phyloP scores from a whole-genome alignment of 2,888 invertebrate species.

The Acronicta leporina region DNA sequence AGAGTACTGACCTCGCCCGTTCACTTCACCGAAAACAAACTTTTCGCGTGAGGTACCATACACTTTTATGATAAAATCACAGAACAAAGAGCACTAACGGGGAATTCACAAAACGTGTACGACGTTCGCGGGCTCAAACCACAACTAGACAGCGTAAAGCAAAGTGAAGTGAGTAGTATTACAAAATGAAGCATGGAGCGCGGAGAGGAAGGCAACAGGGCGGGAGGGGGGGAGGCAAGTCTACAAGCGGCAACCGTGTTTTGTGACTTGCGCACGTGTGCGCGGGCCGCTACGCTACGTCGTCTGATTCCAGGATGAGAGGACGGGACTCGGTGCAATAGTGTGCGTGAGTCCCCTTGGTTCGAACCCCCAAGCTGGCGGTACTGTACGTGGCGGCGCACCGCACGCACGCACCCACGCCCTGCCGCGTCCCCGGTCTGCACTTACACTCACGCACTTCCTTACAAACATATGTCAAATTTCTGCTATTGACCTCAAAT shows the following conservation, averaged over 20 bases:
- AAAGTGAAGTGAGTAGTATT: constrained; percentile 73
- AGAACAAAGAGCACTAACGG: constrained; percentile 72
- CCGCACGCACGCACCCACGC: constrained; percentile 27
- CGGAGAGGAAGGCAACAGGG: constrained; percentile 62
- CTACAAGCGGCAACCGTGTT: constrained; percentile 63
- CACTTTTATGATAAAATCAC: constrained; percentile 60
- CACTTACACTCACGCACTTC: constrained; percentile 10
- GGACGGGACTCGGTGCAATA: constrained; percentile 45
- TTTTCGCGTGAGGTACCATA: constrained; percentile 62
- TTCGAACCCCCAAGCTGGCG: constrained; percentile 44
- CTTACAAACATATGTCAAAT: constrained; percentile 1
- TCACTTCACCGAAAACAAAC: constrained; percentile 68
- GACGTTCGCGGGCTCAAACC: constrained; percentile 70
- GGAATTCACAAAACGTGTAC: constrained; percentile 63
- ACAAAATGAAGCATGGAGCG: constrained; percentile 73
- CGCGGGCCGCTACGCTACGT: constrained; percentile 62
- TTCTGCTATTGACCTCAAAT: neutral
- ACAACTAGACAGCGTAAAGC: constrained; percentile 75
- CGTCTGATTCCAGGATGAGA: constrained; percentile 64
- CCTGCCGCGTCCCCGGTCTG: constrained; percentile 1
- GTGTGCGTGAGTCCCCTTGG: constrained; percentile 71
- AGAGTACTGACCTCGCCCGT: constrained; percentile 74
- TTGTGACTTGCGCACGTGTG: constrained; percentile 74
- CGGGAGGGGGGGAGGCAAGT: constrained; percentile 64
- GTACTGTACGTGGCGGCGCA: constrained; percentile 30